Evolutionary conservation across 2,797 vertebrate species (phyloP), one percentile per base, ranked within the genome.

Genomic region (Percopsis omiscomaycus): DNA sequence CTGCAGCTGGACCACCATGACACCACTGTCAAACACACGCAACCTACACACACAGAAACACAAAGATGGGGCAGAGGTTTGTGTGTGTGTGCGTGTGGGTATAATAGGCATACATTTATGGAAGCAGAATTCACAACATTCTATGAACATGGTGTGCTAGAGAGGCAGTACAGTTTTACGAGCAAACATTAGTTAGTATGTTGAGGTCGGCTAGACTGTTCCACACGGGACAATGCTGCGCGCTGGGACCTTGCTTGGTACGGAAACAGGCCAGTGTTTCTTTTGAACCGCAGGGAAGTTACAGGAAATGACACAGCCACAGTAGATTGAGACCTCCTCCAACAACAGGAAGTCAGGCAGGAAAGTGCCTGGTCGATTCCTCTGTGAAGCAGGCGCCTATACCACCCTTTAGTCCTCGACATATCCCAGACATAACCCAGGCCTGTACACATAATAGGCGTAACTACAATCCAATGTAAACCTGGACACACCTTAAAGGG

Each of bases 1-100:
- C 86, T 97, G 96, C 56, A 98, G 94, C 81, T 99, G 97, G 81
- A 99, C 96, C 77, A 99, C 98, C 96, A 98, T 99, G 77, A 99
- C 97, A 0, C 98, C 98, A 8, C 98, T 99, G 89, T 99, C 97
- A 89, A 99, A 99, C 75, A 98, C 91, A 32, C 96, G 94, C 80
- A 99, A 90, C 82, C 98, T 99, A 66, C 30, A 71, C 15, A 67
- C 11, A 70, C 37, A n/a, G 68, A 48, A 59, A 64, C 58, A 80
- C 30, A 16, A 51, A 71, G 29, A 22, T 10, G 49, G 12, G 64
- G 22, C 44, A 32, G 49, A 52, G 52, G 5, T 1, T 47, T 5
- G 15, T 22, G 11, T 22, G 3, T 8, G 59, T 3, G 55, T 3
- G n/a, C 11, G 16, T 16, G 32, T 4, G 2, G 3, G 42, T 11